Conservation (phyloP, 2,888 invertebrate genomes). For the Monoplex corrugatus region DNA sequence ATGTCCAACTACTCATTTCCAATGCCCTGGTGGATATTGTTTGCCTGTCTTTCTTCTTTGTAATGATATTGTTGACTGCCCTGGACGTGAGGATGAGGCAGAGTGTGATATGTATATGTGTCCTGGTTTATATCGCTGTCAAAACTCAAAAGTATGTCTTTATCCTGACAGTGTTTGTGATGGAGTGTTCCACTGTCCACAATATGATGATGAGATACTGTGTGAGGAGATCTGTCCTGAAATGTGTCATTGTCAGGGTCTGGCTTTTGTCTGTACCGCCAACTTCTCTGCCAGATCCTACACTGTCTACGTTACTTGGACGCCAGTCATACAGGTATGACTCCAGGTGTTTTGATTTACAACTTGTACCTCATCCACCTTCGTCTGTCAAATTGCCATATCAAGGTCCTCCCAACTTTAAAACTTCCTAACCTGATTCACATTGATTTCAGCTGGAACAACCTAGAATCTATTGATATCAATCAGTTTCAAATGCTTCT, state of each 20-base stretch:
- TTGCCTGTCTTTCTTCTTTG: constrained; percentile 30
- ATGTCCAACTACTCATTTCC: constrained; percentile 27
- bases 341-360: background rate
- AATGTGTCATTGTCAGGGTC: constrained; percentile 20
- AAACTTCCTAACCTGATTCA: background rate
- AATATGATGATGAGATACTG: constrained; percentile 19
- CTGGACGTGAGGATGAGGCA: background rate
- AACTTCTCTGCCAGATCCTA: background rate
- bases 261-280: background rate
- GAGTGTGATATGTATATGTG: background rate
- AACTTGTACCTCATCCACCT: background rate
- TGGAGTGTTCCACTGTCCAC: background rate
- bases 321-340: background rate
- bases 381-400: too few relatives aligned
- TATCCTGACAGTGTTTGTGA: constrained; percentile 13
- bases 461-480: background rate
- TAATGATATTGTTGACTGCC: constrained; percentile 25
- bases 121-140: constrained; percentile 22
- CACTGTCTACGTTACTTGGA: constrained; percentile 9
- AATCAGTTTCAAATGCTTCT: background rate
- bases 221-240: constrained; percentile 4
- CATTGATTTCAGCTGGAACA: background rate
- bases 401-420: background rate
- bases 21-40: constrained; percentile 27
- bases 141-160: background rate